Evolutionary conservation across 2,888 invertebrate species (phyloP).

Genomic region (Sinhomidia bicolor): DNA sequence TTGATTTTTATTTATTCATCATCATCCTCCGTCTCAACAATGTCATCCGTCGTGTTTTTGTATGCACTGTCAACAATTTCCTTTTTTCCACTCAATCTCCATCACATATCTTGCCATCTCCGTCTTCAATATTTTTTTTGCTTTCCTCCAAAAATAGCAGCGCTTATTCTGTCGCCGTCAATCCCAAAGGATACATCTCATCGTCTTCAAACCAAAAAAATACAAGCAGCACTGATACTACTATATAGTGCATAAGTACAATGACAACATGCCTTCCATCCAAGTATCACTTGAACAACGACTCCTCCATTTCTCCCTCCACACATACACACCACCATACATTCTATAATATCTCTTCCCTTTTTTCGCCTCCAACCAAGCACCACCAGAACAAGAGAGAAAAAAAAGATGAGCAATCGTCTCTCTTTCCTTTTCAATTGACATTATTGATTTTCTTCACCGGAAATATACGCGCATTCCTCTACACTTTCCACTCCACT

Average conservation of each 20-base stretch:
- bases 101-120: not conserved
- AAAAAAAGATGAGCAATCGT: not conserved
- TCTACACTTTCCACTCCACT: too few species aligned
- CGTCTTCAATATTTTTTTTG: not conserved
- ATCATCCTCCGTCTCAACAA: not conserved
- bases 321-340: too few species aligned
- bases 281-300: not conserved
- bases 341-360: too few species aligned
- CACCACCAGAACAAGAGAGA: not conserved
- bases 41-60: too few species aligned
- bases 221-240: not conserved
- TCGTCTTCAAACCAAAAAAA: too few species aligned
- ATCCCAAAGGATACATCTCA: not conserved
- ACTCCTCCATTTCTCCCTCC: conserved; percentile 22
- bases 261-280: not conserved
- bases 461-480: conserved; percentile 19
- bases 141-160: not conserved
- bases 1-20: not conserved
- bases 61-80: not conserved
- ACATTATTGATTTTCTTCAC: not conserved
- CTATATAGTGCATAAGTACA: too few species aligned
- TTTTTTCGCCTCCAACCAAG: not conserved
- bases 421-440: conserved; percentile 11
- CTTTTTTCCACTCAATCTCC: not conserved
- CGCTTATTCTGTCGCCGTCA: not conserved